Evolutionary conservation across 2,888 invertebrate genomes (phyloP).

Genomic region (Pyrrhia umbra): DNA sequence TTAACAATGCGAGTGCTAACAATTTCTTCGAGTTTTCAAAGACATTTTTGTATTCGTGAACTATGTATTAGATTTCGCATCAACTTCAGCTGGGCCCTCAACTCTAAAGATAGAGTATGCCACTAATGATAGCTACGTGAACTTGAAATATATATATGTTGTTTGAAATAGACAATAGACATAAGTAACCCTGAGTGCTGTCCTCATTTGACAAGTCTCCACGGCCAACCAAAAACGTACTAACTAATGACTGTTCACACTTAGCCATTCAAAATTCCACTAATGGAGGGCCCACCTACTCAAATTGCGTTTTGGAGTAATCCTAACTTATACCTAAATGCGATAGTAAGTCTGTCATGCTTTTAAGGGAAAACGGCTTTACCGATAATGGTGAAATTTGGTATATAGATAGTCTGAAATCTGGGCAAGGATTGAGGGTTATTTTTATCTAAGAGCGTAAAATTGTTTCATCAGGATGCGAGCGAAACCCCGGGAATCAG

Average conservation of each 20-base stretch:
- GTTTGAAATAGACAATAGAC: conserved; percentile 14
- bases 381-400: no score
- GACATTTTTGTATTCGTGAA: no score
- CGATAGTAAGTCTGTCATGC: no score
- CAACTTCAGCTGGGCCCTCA: not conserved
- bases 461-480: no score
- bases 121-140: not conserved
- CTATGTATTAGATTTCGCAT: not conserved
- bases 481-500: no score
- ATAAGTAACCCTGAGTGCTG: conserved; percentile 44
- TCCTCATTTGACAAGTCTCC: conserved; percentile 35
- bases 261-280: conserved; percentile 25
- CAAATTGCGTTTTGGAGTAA: conserved; percentile 20
- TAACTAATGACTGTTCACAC: conserved; percentile 38
- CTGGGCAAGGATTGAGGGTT: no score
- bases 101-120: not conserved
- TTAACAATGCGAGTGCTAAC: no score
- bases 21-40: no score
- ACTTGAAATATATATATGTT: conserved; percentile 11
- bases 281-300: conserved; percentile 32
- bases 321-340: no score
- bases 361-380: no score
- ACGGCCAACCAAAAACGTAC: conserved; percentile 40
- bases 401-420: no score
- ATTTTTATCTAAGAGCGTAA: no score